Evolutionary conservation across 2,113 vertebrate species (phyloP), one percentile per base, ranked within the genome.

Genomic region (Psilopogon haemacephalus): DNA sequence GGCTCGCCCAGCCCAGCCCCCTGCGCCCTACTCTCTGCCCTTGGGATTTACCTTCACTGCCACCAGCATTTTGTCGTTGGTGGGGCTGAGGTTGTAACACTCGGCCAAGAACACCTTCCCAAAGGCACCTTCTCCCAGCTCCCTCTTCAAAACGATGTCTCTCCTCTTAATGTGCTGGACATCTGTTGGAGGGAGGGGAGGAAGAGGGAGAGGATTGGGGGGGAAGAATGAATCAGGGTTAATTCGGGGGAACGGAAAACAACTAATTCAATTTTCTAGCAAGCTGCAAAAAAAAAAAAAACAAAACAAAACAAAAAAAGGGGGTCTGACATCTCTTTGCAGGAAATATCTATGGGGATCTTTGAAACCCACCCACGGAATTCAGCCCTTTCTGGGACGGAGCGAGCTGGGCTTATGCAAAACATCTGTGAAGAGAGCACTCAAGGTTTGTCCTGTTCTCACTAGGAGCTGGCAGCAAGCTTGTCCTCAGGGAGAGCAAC

Each of bases 71-170:
- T 99, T 99, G 97, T 99, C 99, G 72, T 99, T 99, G 96, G 98
- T 99, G 77, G 99, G 99, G 90, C 98, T 98, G 93, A 99, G 98
- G 97, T 99, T 99, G 98, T 99, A 99, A 96, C 99, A 99, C 96
- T 99, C 99, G 8, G 99, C 99, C 96, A 99, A 97, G 97, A 99
- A 99, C 86, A 99, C 99, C 97, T 99, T 99, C 15, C 99, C 99
- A n/a, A 99, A 99, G 52, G 99, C 99, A 87, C 99, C 99, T 96
- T 99, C 99, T 1, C 99, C 99, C 95, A 99, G 97, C 93, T 99
- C 99, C 78, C 99, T 97, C 97, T 99, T 99, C 98, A 99, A 96
- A 95, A 99, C 98, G 96, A 99, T 99, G 98, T 99, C 99, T 95
- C 99, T 98, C 83, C 99, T 98, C 97, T 99, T 99, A 94, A 99